Evolutionary conservation across 2,797 vertebrate genomes (phyloP).

Genomic region (Chaenodraco wilsoni): DNA sequence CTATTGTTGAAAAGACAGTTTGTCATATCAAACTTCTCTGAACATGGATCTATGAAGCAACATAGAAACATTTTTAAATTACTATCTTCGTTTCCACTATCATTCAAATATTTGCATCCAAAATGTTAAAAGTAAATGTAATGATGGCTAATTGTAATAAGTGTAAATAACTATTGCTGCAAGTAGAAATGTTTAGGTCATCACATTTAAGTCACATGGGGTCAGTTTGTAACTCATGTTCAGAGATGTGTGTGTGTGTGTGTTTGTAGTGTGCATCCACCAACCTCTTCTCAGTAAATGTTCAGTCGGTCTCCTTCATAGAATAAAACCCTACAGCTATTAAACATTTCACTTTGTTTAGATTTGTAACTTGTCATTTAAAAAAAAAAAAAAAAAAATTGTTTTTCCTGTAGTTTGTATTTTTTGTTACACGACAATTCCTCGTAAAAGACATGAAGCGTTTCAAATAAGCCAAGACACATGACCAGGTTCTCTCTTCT

Average conservation of each 20-base stretch:
- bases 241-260: neutral
- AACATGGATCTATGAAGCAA: conserved; percentile 49
- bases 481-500: conserved; percentile 6
- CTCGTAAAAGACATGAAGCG: neutral
- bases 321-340: conserved; percentile 64
- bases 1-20: conserved; percentile 39
- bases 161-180: conserved; percentile 72
- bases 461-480: conserved; percentile 19
- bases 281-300: conserved; percentile 40
- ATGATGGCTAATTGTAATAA: conserved; percentile 39
- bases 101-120: conserved; percentile 43
- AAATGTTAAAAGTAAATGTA: conserved; percentile 47
- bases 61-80: conserved; percentile 22
- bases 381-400: conserved; percentile 51
- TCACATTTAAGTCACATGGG: conserved; percentile 34
- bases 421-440: conserved; percentile 26
- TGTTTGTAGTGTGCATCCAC: conserved; percentile 41
- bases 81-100: conserved; percentile 31
- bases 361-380: conserved; percentile 66
- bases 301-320: conserved; percentile 54
- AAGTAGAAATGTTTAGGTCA: conserved; percentile 57
- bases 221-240: conserved; percentile 48
- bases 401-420: conserved; percentile 49
- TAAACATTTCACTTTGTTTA: conserved; percentile 74
- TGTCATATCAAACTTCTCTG: conserved; percentile 41